Evolutionary conservation across 2,888 invertebrate species (phyloP), one percentile per base, ranked within the genome.

Genomic region (Aphrophora alni): DNA sequence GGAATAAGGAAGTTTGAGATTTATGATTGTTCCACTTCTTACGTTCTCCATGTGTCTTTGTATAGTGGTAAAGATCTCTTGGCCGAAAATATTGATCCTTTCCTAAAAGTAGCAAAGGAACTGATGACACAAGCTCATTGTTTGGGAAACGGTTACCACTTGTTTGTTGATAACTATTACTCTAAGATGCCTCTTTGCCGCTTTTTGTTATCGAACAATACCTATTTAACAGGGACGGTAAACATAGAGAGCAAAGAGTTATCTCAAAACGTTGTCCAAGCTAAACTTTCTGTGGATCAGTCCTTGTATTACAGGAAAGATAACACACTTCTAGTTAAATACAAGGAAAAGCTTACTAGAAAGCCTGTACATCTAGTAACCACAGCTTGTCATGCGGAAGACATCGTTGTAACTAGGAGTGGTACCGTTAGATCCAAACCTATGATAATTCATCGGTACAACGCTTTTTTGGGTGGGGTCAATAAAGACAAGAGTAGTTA

Each of bases 141-240:
- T 17, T 27, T 28, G 8, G 12, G 38, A 24, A 73, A 73, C 12
- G 4, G 33, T 8, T 33, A 73, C 33, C 73, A 73, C 26, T 33
- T 73, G 10, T 73, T 73, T 24, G 38, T 17, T 10, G 73, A 73
- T 33, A 28, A 33, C 73, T 73, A n/a, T 10, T 73, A 73, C 21
- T 38, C 73, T 21, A 73, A 73, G n/a, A 28, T 73, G n/a, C 8
- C 33, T 5, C 21, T 33, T 28, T 7, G 38, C n/a, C n/a, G n/a
- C n/a, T n/a, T n/a, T n/a, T n/a, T n/a, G n/a, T n/a, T n/a, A n/a
- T n/a, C n/a, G n/a, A n/a, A n/a, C n/a, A n/a, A n/a, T n/a, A n/a
- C n/a, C n/a, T n/a, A n/a, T n/a, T n/a, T n/a, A n/a, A n/a, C 33
- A 28, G 73, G 73, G 21, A 73, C 33, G 8, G 24, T 73, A 24